A percentile compares a stretch with the other conserved stretches of the same genome.
phyloP scores from a whole-genome alignment of 1,140 invertebrate species.

The Limonius californicus region DNA sequence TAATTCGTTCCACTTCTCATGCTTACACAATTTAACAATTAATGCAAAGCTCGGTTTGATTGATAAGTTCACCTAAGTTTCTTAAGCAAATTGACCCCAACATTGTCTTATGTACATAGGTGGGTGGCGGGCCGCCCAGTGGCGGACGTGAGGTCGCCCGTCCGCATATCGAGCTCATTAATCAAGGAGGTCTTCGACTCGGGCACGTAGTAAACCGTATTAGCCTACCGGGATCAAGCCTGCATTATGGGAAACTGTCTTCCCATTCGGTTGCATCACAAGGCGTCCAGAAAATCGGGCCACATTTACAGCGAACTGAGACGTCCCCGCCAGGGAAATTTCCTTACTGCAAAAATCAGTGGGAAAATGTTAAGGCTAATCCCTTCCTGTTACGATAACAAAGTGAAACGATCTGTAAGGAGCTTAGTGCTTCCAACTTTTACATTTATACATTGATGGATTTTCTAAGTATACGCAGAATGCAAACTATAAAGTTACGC shows the following conservation, averaged over 20 bases:
- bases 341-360: too few species aligned
- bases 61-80: slow-evolving; percentile 2
- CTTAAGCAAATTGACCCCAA: slow-evolving; percentile 5
- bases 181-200: slow-evolving; percentile 7
- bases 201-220: slow-evolving; percentile 7
- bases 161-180: slow-evolving; percentile 8
- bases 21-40: background rate
- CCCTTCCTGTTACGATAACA: too few species aligned
- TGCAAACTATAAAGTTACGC: too few species aligned
- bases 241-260: background rate
- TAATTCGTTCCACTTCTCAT: background rate
- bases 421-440: too few species aligned
- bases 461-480: too few species aligned
- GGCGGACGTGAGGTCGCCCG: background rate
- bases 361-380: too few species aligned
- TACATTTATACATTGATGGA: too few species aligned
- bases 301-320: background rate
- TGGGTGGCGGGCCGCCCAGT: background rate
- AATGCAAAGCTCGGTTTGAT: background rate
- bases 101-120: background rate
- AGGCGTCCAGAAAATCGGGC: too few species aligned
- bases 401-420: too few species aligned
- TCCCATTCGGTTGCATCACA: background rate
- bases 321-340: too few species aligned
- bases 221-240: background rate